Conservation (phyloP, 2,797 vertebrate genomes). For the Eleutherodactylus coqui region DNA sequence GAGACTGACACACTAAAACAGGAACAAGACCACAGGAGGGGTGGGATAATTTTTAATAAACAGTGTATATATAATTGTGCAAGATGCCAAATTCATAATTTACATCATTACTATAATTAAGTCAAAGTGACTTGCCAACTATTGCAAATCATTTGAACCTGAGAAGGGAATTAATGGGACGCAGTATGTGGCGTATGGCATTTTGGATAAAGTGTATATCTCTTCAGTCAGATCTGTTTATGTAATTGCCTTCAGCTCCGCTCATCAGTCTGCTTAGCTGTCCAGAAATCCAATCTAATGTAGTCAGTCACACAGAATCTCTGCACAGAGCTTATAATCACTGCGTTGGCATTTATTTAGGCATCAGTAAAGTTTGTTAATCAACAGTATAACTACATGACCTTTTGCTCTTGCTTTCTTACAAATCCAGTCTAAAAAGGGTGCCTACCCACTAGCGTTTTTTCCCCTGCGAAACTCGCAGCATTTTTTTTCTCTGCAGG, state of each 20-base stretch:
- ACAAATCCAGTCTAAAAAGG: not conserved
- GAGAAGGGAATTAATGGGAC: not conserved
- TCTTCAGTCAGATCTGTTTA: slow-evolving; percentile 53
- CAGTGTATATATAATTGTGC: not conserved
- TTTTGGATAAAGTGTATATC: slow-evolving; percentile 45
- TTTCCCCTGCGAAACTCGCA: too few relatives aligned
- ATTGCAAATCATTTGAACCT: not conserved
- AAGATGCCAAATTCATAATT: not conserved
- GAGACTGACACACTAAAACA: not conserved
- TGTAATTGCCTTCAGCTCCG: slow-evolving; percentile 56
- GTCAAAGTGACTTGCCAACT: slow-evolving; percentile 13
- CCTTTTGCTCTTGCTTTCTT: slow-evolving; percentile 13
- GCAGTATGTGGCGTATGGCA: slow-evolving; percentile 18
- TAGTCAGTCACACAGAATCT: slow-evolving; percentile 53
- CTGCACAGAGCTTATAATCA: slow-evolving; percentile 51
- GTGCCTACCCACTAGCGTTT: too few relatives aligned
- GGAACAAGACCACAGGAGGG: not conserved
- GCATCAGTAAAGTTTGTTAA: slow-evolving; percentile 53
- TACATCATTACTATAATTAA: slow-evolving; percentile 20
- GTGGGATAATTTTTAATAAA: not conserved
- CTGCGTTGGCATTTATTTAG: slow-evolving; percentile 49
- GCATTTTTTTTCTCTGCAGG: too few relatives aligned
- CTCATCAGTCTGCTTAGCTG: slow-evolving; percentile 56
- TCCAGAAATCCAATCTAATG: slow-evolving; percentile 59
- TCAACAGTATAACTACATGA: slow-evolving; percentile 38